Conservation (phyloP, 2,113 vertebrate species). For the Cettia cetti region DNA sequence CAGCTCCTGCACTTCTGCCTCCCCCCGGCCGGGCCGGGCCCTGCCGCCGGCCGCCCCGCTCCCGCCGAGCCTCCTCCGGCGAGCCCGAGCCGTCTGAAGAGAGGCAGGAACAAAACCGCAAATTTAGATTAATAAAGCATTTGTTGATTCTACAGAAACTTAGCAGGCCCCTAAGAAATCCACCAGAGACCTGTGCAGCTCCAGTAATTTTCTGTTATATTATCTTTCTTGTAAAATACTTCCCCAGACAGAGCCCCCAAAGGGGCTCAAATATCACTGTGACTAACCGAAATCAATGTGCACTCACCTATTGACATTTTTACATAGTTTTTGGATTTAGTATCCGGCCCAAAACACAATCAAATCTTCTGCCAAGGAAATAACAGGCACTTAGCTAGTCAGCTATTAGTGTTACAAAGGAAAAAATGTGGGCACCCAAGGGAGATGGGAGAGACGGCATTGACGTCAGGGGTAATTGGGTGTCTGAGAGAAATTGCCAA, state of each 20-base stretch:
- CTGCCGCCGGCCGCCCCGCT: slow-evolving; percentile 34
- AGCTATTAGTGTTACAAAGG: slow-evolving; percentile 86
- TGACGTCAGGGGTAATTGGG: slow-evolving; percentile 95
- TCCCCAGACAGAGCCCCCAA: slow-evolving; percentile 79
- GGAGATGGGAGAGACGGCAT: slow-evolving; percentile 91
- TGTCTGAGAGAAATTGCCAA: slow-evolving; percentile 94
- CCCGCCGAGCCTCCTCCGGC: slow-evolving; percentile 73
- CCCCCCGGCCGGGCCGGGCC: not conserved
- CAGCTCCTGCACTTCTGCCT: too few species aligned
- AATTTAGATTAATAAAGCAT: slow-evolving; percentile 85
- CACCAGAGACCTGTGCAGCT: slow-evolving; percentile 77
- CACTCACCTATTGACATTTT: slow-evolving; percentile 85
- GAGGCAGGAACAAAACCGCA: slow-evolving; percentile 80
- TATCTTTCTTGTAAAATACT: slow-evolving; percentile 84
- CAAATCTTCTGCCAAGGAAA: slow-evolving; percentile 84
- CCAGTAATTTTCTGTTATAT: slow-evolving; percentile 86
- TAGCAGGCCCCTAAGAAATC: slow-evolving; percentile 82
- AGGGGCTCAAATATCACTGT: slow-evolving; percentile 84
- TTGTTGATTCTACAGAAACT: slow-evolving; percentile 86
- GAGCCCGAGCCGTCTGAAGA: slow-evolving; percentile 72
- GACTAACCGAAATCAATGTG: slow-evolving; percentile 85
- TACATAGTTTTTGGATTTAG: slow-evolving; percentile 87
- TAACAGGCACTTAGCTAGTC: slow-evolving; percentile 85
- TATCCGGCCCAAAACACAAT: slow-evolving; percentile 83
- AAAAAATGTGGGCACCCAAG: slow-evolving; percentile 91